Evolutionary conservation across 1,140 invertebrate genomes (phyloP).

Genomic region (Apis cerana): DNA sequence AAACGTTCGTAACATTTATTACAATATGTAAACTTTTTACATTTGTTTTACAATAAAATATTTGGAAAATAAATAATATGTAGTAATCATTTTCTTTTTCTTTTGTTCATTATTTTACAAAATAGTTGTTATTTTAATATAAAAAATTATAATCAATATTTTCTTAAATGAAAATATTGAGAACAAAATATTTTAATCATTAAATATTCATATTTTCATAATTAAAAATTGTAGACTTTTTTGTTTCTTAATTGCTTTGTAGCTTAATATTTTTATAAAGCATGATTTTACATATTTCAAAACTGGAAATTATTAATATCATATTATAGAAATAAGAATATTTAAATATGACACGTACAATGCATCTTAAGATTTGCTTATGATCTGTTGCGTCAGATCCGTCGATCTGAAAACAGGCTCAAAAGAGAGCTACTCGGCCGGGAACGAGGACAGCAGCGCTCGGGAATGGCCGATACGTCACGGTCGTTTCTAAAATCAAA

Average conservation of each 20-base stretch:
- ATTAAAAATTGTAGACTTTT: not conserved
- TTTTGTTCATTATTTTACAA: not conserved
- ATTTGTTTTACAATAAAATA: conserved; percentile 56
- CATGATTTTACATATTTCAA: not conserved
- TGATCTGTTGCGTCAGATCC: conserved; percentile 51
- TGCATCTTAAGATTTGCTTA: conserved; percentile 18
- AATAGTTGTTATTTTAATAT: not conserved
- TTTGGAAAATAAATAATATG: not conserved
- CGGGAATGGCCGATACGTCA: conserved; percentile 38
- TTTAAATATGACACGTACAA: conserved; percentile 13
- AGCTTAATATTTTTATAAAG: no score
- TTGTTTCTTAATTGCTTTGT: not conserved
- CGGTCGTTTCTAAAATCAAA: conserved; percentile 52
- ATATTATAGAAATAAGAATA: not conserved
- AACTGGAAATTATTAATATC: not conserved
- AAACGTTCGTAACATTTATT: conserved; percentile 14
- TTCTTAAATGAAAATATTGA: not conserved
- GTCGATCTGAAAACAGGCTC: conserved; percentile 48
- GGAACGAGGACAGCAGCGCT: conserved; percentile 45
- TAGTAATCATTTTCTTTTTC: not conserved
- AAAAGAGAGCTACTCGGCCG: conserved; percentile 49
- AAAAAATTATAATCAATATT: not conserved
- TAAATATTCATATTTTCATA: not conserved
- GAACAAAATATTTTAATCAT: not conserved
- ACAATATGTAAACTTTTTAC: conserved; percentile 7